A percentile compares a stretch with the other conserved stretches of the same genome.
phyloP scores from a whole-genome alignment of 2,888 invertebrate genomes.

The Polyommatus iphigenia region DNA sequence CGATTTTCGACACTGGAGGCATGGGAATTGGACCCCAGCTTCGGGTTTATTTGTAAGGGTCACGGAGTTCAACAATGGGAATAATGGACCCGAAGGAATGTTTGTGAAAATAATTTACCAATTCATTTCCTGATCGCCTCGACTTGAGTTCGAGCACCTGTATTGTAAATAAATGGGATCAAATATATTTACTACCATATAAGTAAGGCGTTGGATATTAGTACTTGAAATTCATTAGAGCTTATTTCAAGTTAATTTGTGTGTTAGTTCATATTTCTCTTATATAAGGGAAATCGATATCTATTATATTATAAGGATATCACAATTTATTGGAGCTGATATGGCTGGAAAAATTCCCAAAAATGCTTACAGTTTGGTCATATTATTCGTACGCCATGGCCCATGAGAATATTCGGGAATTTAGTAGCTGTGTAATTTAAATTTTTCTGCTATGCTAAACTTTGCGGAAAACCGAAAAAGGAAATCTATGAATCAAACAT shows the following conservation, averaged over 20 bases:
- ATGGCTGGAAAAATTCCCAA: too few species aligned
- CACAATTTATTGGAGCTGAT: too few species aligned
- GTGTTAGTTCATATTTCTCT: background rate
- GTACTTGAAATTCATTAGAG: background rate
- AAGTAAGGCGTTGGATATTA: background rate
- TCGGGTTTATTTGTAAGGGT: conserved; percentile 14
- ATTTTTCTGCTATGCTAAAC: too few species aligned
- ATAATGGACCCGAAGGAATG: conserved; percentile 9
- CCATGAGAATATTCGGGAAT: too few species aligned
- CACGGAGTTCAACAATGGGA: conserved; percentile 20
- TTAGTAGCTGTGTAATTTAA: too few species aligned
- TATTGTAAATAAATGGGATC: background rate
- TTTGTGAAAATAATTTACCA: conserved; percentile 10
- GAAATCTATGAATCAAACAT: background rate
- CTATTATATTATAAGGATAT: too few species aligned
- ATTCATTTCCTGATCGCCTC: background rate
- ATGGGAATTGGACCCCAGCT: background rate
- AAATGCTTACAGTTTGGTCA: too few species aligned
- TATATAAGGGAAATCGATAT: too few species aligned
- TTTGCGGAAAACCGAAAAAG: too few species aligned
- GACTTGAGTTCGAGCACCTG: background rate
- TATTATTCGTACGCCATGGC: too few species aligned
- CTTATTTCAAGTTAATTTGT: background rate
- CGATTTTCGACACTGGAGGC: background rate
- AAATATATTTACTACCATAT: background rate